Evolutionary conservation across 2,113 vertebrate genomes (phyloP).

Genomic region (Nothocercus julius): DNA sequence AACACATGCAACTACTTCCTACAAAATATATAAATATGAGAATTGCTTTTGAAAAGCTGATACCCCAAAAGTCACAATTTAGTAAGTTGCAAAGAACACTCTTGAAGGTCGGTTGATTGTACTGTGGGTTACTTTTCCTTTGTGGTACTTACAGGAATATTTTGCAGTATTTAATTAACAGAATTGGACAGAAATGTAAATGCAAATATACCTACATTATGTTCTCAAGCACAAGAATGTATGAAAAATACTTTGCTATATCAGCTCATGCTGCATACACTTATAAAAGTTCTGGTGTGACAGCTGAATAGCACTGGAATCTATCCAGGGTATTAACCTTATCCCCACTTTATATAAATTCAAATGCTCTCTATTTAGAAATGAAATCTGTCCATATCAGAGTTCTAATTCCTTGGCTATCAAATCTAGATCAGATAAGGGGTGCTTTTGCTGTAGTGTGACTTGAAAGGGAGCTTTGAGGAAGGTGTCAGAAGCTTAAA

Average conservation of each 20-base stretch:
- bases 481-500: neutral
- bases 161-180: neutral
- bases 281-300: neutral
- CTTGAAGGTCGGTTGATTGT: neutral
- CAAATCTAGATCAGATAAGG: neutral
- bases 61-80: neutral
- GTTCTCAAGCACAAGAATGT: neutral
- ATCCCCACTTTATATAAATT: neutral
- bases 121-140: neutral
- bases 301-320: conserved; percentile 30
- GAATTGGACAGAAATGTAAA: neutral
- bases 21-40: neutral
- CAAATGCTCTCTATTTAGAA: conserved; percentile 23
- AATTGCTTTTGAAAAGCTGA: neutral
- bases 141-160: neutral
- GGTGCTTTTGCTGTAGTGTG: neutral
- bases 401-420: neutral
- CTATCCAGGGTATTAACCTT: conserved; percentile 29
- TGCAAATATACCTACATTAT: neutral
- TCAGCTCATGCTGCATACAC: neutral
- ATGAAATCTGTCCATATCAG: neutral
- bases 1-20: neutral
- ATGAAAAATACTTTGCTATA: neutral
- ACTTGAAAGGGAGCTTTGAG: neutral
- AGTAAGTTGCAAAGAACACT: neutral